Evolutionary conservation across 2,888 invertebrate genomes (phyloP), one percentile per base, ranked within the genome.

Genomic region (Antheraea assamensis): DNA sequence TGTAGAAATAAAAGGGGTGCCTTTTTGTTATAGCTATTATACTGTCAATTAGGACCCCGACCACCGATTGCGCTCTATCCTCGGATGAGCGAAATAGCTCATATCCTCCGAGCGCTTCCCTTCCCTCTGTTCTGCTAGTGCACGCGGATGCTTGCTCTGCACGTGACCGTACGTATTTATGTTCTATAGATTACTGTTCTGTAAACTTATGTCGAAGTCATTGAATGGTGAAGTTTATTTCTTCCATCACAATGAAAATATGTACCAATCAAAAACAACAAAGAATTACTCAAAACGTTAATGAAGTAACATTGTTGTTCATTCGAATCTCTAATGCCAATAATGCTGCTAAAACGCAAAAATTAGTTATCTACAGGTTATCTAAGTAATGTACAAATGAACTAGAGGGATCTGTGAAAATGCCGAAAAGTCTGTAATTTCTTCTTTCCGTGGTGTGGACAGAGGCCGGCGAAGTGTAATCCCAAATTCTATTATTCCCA

Each of bases 41-140:
- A 68, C 8, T 68, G 21, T 68, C 68, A 68, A 68, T 68, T 68
- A 68, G 68, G 35, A 68, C 68, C 35, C 35, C 35, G 21, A n/a
- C 10, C 35, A 68, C 68, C 35, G 68, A 78, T 82, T 82, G 81
- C 75, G 80, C 76, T 77, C 78, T 82, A 82, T 83, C 83, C 81
- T 83, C 83, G 85, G 84, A 78, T 82, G 83, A 82, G 77, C 81
- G 78, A 85, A 90, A 93, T 93, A 84, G 86, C 80, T 86, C 84
- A 91, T 88, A 88, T 93, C 93, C 92, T 90, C 85, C 82, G 78
- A 75, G 76, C 78, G 77, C 79, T 85, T 83, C 83, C 84, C 84
- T 80, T 77, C 79, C 58, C 87, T 82, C 78, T 83, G 85, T 85
- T 87, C 87, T 89, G 83, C 80, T 79, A 80, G 77, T 78, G 78